Base-by-base conservation (phyloP, 2,113 vertebrate genomes). In the Heterotilapia buettikoferi region DNA sequence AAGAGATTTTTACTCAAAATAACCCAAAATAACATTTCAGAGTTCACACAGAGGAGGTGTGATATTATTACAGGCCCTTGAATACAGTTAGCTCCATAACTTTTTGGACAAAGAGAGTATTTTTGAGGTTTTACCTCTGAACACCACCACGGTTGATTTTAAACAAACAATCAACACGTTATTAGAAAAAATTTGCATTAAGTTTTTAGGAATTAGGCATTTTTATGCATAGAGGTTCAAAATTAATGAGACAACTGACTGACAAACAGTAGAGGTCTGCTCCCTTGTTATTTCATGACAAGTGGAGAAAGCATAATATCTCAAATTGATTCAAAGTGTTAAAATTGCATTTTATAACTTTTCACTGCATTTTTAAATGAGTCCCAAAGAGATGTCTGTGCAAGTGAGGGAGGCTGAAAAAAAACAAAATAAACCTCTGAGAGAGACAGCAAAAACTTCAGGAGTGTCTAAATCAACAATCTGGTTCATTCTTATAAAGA, bases 121-220 rank as follows among this genome's bases (percentile, higher is more conserved):
- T 76, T 19, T 47, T 47, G 9, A 29, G 5, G 43, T 29, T 76
- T 31, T 47, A 29, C 16, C 24, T 47, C 16, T 50, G 40, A 31
- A 31, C 71, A 76, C 18, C 24, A 19, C 6, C 9, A 3, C 3
- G 0, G 71, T 47, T 45, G 0, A 76, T 29, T 47, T 76, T 76
- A 76, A 71, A 43, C 7, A 24, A 71, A 71, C n/a, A 43, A 43
- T 71, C 36, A 66, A 38, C 19, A 38, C 1, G 2, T 66, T 66
- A 12, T 66, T 66, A 66, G 61, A 66, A 66, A 76, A 47, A 76
- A 26, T 7, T 73, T 6, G 9, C 21, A 45, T 73, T 73, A 45
- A 5, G 13, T 10, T 8, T 73, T 73, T 26, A 73, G 68, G 13
- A 73, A 73, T 73, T 45, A 18, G 4, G 38, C 1, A 47, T 47